Base-by-base conservation (phyloP, 2,888 invertebrate species). In the Hirudinaria manillensis region DNA sequence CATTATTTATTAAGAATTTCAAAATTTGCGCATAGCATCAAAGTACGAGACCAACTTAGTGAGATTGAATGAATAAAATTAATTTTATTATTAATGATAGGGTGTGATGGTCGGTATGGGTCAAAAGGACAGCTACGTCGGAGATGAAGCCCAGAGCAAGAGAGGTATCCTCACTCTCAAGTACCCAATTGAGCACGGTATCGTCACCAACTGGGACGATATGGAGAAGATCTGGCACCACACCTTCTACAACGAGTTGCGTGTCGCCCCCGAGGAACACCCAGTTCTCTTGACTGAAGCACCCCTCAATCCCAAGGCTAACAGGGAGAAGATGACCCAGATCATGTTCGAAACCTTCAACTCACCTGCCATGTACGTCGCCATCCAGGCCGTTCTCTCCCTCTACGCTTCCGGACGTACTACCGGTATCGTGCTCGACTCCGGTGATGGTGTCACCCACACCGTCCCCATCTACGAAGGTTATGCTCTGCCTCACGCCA, bases 261-360 rank as follows among this genome's bases (percentile, higher is more conserved):
- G n/a, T n/a, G n/a, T n/a, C n/a, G n/a, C n/a, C n/a, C n/a, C n/a
- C n/a, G n/a, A n/a, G n/a, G n/a, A n/a, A n/a, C n/a, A n/a, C n/a
- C n/a, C n/a, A n/a, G n/a, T n/a, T n/a, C n/a, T n/a, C n/a, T n/a
- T n/a, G n/a, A n/a, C n/a, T n/a, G n/a, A n/a, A n/a, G n/a, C n/a
- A n/a, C n/a, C n/a, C n/a, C n/a, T n/a, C 83, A 94, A 94, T 88
- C 94, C 94, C 81, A 94, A 94, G 87, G 93, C 93, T 81, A 94
- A 94, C 89, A 89, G 94, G 51, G 79, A 94, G 86, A 93, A 93
- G 89, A 93, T 93, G 93, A 93, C 93, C n/a, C 76, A 72, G 56
- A 45, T 74, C 71, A 77, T 79, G 76, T 79, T 79, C 55, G 79
- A 79, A 75, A 79, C 79, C 21, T 80, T 80, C 75, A 79, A 80